phyloP scores from a whole-genome alignment of 2,888 invertebrate genomes.

The Thecophora atra region DNA sequence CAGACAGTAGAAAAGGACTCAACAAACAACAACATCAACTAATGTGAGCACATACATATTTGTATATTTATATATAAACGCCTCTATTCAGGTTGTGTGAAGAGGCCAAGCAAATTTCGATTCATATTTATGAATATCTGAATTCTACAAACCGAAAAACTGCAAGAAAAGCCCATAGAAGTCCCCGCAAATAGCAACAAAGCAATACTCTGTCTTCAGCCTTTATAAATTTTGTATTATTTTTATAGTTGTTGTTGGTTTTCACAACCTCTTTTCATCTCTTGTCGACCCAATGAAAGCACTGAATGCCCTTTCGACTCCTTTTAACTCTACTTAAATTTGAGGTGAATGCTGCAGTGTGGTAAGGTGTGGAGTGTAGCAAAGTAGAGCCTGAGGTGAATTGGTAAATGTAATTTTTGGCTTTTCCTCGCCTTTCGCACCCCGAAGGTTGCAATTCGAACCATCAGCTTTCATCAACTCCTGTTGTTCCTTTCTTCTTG shows the following conservation, averaged over 20 bases:
- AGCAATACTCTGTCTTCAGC: not conserved
- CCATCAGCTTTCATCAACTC: not conserved
- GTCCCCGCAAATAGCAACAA: conserved; percentile 15
- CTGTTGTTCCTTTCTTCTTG: not conserved
- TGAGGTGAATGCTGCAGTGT: not conserved
- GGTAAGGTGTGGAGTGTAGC: too few relatives aligned
- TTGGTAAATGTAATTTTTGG: not conserved
- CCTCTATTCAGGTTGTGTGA: too few relatives aligned
- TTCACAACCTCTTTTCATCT: not conserved
- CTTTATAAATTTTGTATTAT: conserved; percentile 22
- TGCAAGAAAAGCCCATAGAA: too few relatives aligned
- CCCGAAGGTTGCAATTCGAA: not conserved
- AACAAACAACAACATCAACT: not conserved
- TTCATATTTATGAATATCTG: conserved; percentile 12
- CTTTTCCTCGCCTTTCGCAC: not conserved
- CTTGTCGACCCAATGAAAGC: conserved; percentile 5
- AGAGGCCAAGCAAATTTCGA: not conserved
- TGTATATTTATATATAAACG: too few relatives aligned
- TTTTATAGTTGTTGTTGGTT: conserved; percentile 13
- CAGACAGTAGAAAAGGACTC: not conserved
- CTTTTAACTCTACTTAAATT: not conserved
- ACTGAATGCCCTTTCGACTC: conserved; percentile 24
- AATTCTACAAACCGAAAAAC: too few relatives aligned
- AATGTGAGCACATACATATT: not conserved
- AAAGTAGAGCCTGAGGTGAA: too few relatives aligned